phyloP scores from a whole-genome alignment of 1,140 invertebrate species.

The Drosophila chauvacae region DNA sequence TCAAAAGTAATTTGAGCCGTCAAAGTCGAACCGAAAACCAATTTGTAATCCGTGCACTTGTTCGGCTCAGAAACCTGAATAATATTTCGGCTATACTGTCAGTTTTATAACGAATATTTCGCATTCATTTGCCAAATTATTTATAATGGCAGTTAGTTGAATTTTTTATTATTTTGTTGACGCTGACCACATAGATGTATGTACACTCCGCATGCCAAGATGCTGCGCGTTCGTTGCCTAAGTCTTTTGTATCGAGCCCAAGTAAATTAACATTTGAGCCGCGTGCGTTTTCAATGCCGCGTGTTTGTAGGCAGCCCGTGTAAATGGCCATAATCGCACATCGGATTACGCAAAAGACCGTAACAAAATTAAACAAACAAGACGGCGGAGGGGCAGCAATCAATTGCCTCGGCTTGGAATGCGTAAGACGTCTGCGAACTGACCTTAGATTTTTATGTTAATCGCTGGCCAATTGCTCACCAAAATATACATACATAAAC shows the following conservation, averaged over 20 bases:
- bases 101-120: conserved; percentile 46
- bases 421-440: conserved; percentile 23
- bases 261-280: conserved; percentile 28
- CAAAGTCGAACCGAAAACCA: conserved; percentile 42
- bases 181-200: background rate
- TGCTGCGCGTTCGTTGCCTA: conserved; percentile 66
- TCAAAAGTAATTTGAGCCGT: conserved; percentile 47
- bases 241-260: conserved; percentile 53
- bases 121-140: conserved; percentile 44
- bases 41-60: conserved; percentile 61
- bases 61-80: conserved; percentile 19
- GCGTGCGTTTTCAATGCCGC: conserved; percentile 48
- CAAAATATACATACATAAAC: background rate
- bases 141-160: conserved; percentile 54
- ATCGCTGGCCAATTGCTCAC: conserved; percentile 14
- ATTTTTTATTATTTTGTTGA: conserved; percentile 48
- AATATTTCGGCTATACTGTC: conserved; percentile 20
- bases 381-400: background rate
- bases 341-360: conserved; percentile 49
- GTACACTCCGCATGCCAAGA: conserved; percentile 1
- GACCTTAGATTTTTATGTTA: conserved; percentile 42
- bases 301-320: conserved; percentile 48
- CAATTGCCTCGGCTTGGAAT: conserved; percentile 20
- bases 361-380: conserved; percentile 44
- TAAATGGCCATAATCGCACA: conserved; percentile 53